Base-by-base conservation (phyloP, 2,113 vertebrate species). In the Panurus biarmicus region DNA sequence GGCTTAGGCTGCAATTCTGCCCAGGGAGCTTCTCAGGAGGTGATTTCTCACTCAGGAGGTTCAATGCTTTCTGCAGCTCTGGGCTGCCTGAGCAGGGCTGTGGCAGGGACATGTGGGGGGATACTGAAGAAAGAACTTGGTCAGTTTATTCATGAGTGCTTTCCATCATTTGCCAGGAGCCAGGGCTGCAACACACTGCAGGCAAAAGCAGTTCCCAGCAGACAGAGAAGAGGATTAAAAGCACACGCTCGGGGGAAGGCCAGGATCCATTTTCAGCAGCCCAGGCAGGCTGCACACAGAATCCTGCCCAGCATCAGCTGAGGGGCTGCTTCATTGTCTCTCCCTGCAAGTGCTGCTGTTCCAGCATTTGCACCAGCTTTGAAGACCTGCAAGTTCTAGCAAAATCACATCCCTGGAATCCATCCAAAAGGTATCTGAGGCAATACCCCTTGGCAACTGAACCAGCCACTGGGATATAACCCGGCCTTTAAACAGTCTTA, bases 21-120 rank as follows among this genome's bases (percentile, higher is more conserved):
- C 42, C 2, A 8, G 38, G 29, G 21, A 93, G 79, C 57, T 73
- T 48, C 79, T 74, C 51, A 71, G 33, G 53, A 28, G 61, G 53
- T 24, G 3, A 33, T 36, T 85, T 76, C 40, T 81, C 65, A 61
- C n/a, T 29, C 44, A 35, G 80, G 76, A 77, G 60, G 72, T 48
- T 77, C 57, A 71, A 3, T 28, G 51, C 69, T 80, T 90, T 64
- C 89, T 78, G 56, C 56, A 90, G 76, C 85, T 77, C 42, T 3
- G 7, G 85, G 72, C 51, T 88, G 71, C 65, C 77, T 10, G 6
- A 44, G 44, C 42, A 66, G 47, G 26, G 42, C 4, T 62, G 65
- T 50, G 42, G 36, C 14, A 9, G 44, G 38, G n/a, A 14, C 2
- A 0, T 5, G 23, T 13, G 4, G 7, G 23, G 40, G 19, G 36